Conservation (phyloP, 2,888 invertebrate genomes). For the Schizotus pectinicornis region DNA sequence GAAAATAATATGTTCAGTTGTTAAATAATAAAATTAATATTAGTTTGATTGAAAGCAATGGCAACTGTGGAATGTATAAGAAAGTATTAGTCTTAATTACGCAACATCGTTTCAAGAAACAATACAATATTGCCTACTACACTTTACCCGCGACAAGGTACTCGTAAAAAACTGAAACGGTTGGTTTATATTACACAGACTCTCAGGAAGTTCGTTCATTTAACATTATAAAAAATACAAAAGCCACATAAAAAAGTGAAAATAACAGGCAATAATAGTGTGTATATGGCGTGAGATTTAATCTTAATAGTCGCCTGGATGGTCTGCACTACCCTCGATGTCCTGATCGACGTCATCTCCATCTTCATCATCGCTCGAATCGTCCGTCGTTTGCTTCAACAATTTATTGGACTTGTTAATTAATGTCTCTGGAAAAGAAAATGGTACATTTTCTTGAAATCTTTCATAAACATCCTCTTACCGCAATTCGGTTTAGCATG, state of each 20-base stretch:
- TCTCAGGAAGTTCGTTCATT: conserved; percentile 31
- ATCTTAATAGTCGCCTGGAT: conserved; percentile 74
- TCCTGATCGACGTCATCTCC: conserved; percentile 71
- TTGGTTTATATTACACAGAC: conserved; percentile 33
- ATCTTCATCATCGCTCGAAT: conserved; percentile 73
- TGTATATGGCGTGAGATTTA: conserved; percentile 11
- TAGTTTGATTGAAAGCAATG: conserved; percentile 35
- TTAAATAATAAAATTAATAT: conserved; percentile 12
- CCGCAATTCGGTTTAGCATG: conserved; percentile 81
- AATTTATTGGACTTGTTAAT: conserved; percentile 37
- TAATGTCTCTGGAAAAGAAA: conserved; percentile 38
- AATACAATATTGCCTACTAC: conserved; percentile 53
- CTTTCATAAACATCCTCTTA: conserved; percentile 62
- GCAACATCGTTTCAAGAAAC: conserved; percentile 40
- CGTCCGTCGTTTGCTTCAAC: conserved; percentile 55
- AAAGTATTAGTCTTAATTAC: conserved; percentile 39
- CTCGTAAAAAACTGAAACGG: conserved; percentile 2
- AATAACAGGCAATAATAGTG: conserved; percentile 38
- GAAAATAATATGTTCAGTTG: conserved; percentile 22
- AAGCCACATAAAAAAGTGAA: conserved; percentile 39
- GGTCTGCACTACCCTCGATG: conserved; percentile 79
- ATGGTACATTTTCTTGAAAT: too few species aligned
- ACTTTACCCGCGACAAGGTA: conserved; percentile 44
- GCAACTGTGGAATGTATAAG: conserved; percentile 45
- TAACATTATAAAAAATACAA: conserved; percentile 40